Base-by-base conservation (phyloP, 1,140 invertebrate species). In the Conus betulinus region DNA sequence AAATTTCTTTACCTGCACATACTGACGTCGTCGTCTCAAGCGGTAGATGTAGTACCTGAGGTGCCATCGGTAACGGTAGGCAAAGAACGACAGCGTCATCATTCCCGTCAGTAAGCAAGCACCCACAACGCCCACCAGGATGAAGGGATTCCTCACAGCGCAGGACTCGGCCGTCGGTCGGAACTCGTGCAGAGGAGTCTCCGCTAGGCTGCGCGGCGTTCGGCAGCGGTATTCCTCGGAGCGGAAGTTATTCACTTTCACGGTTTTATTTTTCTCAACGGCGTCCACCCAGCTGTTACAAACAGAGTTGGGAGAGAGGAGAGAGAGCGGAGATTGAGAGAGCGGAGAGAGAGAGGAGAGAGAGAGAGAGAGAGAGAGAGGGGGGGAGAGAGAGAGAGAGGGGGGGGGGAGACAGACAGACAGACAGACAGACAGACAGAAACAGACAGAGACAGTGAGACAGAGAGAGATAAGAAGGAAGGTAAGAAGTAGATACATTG, bases 1-100 rank as follows among this genome's bases (percentile, higher is more conserved):
- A n/a, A n/a, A n/a, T n/a, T n/a, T 7, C 17, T 39, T 39, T 51
- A 81, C 79, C 79, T 53, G 79, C 25, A 52, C 15, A n/a, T 81
- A 81, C 51, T 81, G 39, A 20, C 51, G 79, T 0, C 51, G 79
- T 0, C 85, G 67, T 25, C 85, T 87, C 51, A 87, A 25, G 39
- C 71, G 85, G 60, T 87, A 87, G 51, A 87, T 17, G 85, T 78
- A 87, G 74, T 78, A 87, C 17, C 85, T 20, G 17, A 87, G 71
- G 53, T 87, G 71, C 85, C 85, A 87, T 2, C 85, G 3, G 85
- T 87, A 87, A 5, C 85, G 71, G 74, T 87, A 87, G 52, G 11
- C 17, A 3, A 57, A 13, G 15, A 15, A 5, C 0, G 15, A 8
- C 71, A 74, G 15, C 39, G n/a, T 0, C 0, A 52, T 17, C 71